Base-by-base conservation (phyloP, 2,113 vertebrate species). In the Prietella phreatophila region DNA sequence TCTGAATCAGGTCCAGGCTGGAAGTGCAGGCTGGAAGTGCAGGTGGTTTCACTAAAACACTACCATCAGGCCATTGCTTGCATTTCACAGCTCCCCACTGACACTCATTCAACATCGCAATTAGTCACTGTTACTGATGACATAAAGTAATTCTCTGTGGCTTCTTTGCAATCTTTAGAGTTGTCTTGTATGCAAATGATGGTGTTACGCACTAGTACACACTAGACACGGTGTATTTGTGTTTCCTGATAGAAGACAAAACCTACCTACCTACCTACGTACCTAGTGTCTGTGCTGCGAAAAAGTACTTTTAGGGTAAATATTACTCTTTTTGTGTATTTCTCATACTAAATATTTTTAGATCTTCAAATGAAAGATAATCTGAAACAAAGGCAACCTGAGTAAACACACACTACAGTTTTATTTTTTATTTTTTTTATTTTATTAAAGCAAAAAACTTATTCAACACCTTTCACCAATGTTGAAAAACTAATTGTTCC, bases 21-120 rank as follows among this genome's bases (percentile, higher is more conserved):
- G 92, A 92, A 92, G 93, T 93, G 92, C 91, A 85, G 91, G 86
- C 93, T 36, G 36, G 36, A 36, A 93, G 92, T 93, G 93, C 93
- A 95, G 93, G 93, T 91, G 82, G 80, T 92, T 92, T 53, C 86
- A 73, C 82, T 85, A 36, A 79, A 85, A 81, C 56, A 63, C 50
- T 82, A 33, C 75, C 88, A 89, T 88, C 84, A 83, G 69, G 76
- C 69, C 61, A 79, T 39, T 14, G 81, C 65, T 84, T 87, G 19
- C 36, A 30, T 33, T 81, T 53, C 63, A 81, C 27, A 19, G 25
- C 36, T 79, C 88, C 75, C 84, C 81, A 86, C 27, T 88, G 89
- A 88, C 87, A 90, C 76, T 82, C 58, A 87, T 86, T 69, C 58
- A 86, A 63, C 55, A 80, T 79, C 63, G 17, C 39, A 73, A 30